A percentile compares a stretch with the other conserved stretches of the same genome.
These are phyloP conservation scores for Dreissena polymorpha DNA, from an alignment of 1,140 invertebrate genomes.

Conservation along the genomic window DNA sequence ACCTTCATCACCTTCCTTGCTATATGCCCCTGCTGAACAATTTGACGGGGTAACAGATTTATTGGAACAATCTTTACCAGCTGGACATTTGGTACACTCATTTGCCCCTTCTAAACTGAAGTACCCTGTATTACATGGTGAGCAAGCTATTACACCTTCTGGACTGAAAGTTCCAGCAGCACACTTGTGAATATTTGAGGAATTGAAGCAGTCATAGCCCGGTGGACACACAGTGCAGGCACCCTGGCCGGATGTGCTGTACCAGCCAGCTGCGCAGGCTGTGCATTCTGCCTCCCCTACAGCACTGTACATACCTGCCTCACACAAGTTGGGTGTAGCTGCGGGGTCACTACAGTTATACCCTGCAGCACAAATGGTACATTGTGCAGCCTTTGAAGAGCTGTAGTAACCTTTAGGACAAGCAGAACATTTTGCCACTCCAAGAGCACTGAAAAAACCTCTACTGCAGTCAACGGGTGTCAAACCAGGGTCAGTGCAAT, in stretches of 20 bases:
- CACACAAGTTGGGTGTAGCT: slow-evolving; percentile 7
- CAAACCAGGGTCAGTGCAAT: slow-evolving; percentile 52
- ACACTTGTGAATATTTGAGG: slow-evolving; percentile 58
- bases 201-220: slow-evolving; percentile 29
- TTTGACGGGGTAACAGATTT: slow-evolving; percentile 11
- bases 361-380: slow-evolving; percentile 62
- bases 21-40: slow-evolving; percentile 62
- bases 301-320: neutral
- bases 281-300: slow-evolving; percentile 2
- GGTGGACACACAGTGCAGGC: slow-evolving; percentile 62
- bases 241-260: slow-evolving; percentile 57
- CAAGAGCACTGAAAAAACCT: slow-evolving; percentile 58
- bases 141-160: slow-evolving; percentile 52
- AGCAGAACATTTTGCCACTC: slow-evolving; percentile 47
- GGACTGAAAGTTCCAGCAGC: slow-evolving; percentile 61
- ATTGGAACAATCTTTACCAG: slow-evolving; percentile 51
- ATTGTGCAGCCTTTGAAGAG: slow-evolving; percentile 35
- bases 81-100: slow-evolving; percentile 52
- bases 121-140: slow-evolving; percentile 43
- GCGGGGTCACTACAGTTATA: slow-evolving; percentile 59
- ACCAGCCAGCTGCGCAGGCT: slow-evolving; percentile 57
- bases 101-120: slow-evolving; percentile 40
- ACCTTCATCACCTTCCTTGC: slow-evolving; percentile 20
- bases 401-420: slow-evolving; percentile 62
- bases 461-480: slow-evolving; percentile 46